A percentile compares a stretch with the other conserved stretches of the same genome.
Evolutionary conservation across 2,113 vertebrate genomes (phyloP).

Genomic region (Trematocara unimaculatum): DNA sequence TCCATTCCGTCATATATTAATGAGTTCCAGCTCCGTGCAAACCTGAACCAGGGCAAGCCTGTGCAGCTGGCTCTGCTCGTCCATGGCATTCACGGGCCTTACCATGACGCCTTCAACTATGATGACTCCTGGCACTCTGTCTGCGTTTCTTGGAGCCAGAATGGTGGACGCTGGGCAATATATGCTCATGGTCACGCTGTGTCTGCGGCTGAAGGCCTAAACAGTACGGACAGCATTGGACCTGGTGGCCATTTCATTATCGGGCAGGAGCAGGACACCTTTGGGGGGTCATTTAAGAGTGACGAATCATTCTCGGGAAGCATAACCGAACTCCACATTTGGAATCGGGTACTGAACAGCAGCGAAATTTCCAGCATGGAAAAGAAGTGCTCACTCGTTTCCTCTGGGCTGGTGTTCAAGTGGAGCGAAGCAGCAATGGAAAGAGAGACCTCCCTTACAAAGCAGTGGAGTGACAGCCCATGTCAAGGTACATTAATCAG

Average conservation of each 20-base stretch:
- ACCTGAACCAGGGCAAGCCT: slow-evolving; percentile 15
- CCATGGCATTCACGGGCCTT: slow-evolving; percentile 56
- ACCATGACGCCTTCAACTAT: slow-evolving; percentile 49
- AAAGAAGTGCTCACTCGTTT: slow-evolving; percentile 61
- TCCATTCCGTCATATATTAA: slow-evolving; percentile 56
- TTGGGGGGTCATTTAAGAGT: slow-evolving; percentile 53
- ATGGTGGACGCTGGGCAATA: slow-evolving; percentile 60
- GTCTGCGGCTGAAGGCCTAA: slow-evolving; percentile 17
- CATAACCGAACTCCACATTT: slow-evolving; percentile 72
- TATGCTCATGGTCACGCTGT: slow-evolving; percentile 32
- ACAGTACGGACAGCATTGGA: slow-evolving; percentile 33
- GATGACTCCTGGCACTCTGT: slow-evolving; percentile 67
- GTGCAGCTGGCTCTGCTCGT: slow-evolving; percentile 67
- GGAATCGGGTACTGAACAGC: slow-evolving; percentile 64
- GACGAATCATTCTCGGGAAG: slow-evolving; percentile 69
- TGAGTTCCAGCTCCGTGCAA: slow-evolving; percentile 71
- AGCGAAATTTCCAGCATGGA: slow-evolving; percentile 64
- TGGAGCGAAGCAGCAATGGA: slow-evolving; percentile 57
- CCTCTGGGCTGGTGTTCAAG: slow-evolving; percentile 67
- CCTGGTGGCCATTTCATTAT: slow-evolving; percentile 61
- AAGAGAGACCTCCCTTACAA: slow-evolving; percentile 54
- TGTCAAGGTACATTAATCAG: slow-evolving; percentile 67
- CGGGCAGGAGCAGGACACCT: slow-evolving; percentile 64
- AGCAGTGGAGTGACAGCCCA: slow-evolving; percentile 30
- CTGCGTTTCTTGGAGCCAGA: slow-evolving; percentile 65